Evolutionary conservation across 1,140 invertebrate genomes (phyloP), one percentile per base, ranked within the genome.

Genomic region (Megalopta genalis): DNA sequence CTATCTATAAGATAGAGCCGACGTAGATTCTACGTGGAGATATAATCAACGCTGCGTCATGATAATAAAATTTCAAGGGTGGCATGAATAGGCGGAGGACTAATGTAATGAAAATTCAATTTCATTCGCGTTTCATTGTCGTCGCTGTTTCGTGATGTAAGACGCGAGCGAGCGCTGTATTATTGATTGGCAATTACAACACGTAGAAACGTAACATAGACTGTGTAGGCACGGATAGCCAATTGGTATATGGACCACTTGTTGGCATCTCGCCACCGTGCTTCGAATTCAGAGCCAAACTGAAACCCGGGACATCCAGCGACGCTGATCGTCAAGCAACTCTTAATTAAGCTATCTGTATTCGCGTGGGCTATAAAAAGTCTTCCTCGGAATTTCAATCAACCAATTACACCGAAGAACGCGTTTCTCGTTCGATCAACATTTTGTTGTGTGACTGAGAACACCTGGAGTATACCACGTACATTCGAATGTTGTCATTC

Each of bases 111-210:
- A 75, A 23, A 23, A 63, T 76, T 73, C 37, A 54, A 84, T 86
- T 89, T 81, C 52, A 72, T 77, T 87, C 69, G 81, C 85, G 82
- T 79, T 77, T 88, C 85, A 87, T 83, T 86, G 86, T 68, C 79
- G 8, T 65, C 79, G 75, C 75, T 72, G 67, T 86, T 86, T 64
- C 65, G 54, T 69, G 81, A 80, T 66, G 72, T 62, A 82, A 85
- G 73, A 77, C 64, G 73, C 69, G 71, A 69, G 71, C 70, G 77
- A 86, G 80, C 83, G 78, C 66, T 64, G 72, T 85, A 80, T 84
- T 89, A 91, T 90, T 90, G 90, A 91, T 92, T 90, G 90, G 90
- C 89, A 92, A 92, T 92, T 92, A 92, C 88, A 79, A 86, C 88
- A 92, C 91, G 91, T 92, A 90, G 88, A 80, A 88, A 90, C 87